Conservation (phyloP, 2,797 vertebrate genomes). For the Brachyrhaphis roseni region DNA sequence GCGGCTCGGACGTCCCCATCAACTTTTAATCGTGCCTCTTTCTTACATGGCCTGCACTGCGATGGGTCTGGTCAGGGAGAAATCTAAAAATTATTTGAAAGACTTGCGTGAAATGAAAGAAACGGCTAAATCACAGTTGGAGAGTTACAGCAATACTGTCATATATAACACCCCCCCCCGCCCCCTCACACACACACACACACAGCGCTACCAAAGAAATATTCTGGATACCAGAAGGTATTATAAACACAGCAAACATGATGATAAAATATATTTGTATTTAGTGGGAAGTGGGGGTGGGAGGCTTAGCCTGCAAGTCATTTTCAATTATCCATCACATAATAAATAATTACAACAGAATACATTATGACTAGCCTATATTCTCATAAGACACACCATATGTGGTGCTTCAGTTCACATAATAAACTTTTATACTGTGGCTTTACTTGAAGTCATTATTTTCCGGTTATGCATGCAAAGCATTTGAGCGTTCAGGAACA, state of each 20-base stretch:
- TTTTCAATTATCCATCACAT: constrained; percentile 11
- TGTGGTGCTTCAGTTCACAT: not conserved
- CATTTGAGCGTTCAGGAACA: not conserved
- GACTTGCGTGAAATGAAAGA: constrained; percentile 12
- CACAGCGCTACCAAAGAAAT: not conserved
- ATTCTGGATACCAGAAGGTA: not conserved
- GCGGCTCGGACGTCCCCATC: constrained; percentile 54
- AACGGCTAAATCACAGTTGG: not conserved
- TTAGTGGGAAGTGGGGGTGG: not conserved
- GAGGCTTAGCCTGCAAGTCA: not conserved
- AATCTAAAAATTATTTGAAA: constrained; percentile 29
- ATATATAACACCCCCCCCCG: not conserved
- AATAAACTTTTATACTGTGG: not conserved
- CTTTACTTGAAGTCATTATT: not conserved
- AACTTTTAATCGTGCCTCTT: not conserved
- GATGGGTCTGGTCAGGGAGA: constrained; percentile 1
- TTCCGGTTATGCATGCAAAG: not conserved
- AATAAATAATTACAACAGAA: constrained; percentile 11
- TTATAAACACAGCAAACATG: not conserved
- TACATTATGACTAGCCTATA: not conserved
- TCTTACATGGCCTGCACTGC: not conserved
- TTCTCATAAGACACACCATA: constrained; percentile 4
- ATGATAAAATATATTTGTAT: constrained; percentile 3
- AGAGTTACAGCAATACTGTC: not conserved
- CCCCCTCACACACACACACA: not conserved